Evolutionary conservation across 2,113 vertebrate genomes (phyloP).

Genomic region (Scatophagus argus): DNA sequence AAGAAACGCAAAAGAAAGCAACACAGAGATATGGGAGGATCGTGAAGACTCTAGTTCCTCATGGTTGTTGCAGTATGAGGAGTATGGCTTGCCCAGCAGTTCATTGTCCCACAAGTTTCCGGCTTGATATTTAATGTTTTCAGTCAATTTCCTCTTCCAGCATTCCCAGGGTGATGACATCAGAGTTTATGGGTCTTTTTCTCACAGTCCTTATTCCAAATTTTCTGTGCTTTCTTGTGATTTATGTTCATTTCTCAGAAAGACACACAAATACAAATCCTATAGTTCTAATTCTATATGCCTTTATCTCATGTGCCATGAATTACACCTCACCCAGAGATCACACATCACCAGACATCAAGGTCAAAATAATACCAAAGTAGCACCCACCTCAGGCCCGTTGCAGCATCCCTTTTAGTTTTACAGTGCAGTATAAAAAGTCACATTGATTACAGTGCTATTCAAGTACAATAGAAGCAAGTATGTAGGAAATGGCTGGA

Average conservation of each 20-base stretch:
- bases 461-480: slow-evolving; percentile 34
- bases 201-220: not conserved
- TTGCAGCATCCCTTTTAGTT: slow-evolving; percentile 23
- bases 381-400: not conserved
- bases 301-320: not conserved
- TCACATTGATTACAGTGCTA: slow-evolving; percentile 30
- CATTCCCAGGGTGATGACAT: slow-evolving; percentile 29
- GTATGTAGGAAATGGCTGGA: not conserved
- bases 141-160: slow-evolving; percentile 21
- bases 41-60: slow-evolving; percentile 6
- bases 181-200: slow-evolving; percentile 14
- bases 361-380: slow-evolving; percentile 17
- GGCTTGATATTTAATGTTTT: slow-evolving; percentile 22
- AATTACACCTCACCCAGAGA: not conserved
- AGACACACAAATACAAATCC: not conserved
- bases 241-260: not conserved
- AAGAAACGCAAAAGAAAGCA: not conserved
- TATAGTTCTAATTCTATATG: not conserved
- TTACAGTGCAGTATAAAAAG: slow-evolving; percentile 25
- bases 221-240: not conserved
- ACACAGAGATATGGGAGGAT: slow-evolving; percentile 4
- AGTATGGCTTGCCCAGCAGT: slow-evolving; percentile 33
- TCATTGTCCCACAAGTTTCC: slow-evolving; percentile 49
- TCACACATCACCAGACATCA: not conserved
- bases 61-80: slow-evolving; percentile 7